Evolutionary conservation across 2,888 invertebrate species (phyloP).

Genomic region (Tenthredo livida): DNA sequence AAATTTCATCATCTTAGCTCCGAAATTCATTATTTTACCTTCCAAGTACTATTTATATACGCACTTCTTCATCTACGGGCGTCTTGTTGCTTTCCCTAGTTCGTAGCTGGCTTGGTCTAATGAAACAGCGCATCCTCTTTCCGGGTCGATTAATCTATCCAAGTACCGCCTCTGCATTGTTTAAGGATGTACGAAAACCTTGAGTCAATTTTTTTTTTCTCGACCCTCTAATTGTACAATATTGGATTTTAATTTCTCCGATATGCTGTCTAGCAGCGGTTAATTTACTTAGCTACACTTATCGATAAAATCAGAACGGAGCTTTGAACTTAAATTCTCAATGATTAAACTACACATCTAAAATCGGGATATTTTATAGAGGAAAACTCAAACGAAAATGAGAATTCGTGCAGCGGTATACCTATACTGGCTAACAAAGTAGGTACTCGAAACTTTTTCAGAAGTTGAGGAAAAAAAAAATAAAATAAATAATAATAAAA

Average conservation of each 20-base stretch:
- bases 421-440: neutral
- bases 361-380: neutral
- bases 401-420: conserved; percentile 11
- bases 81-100: conserved; percentile 35
- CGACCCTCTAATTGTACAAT: neutral
- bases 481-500: too few relatives aligned
- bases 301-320: neutral
- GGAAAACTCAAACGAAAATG: conserved; percentile 9
- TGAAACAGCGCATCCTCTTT: neutral
- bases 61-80: conserved; percentile 22
- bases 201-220: neutral
- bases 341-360: neutral
- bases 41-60: conserved; percentile 18
- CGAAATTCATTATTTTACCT: conserved; percentile 62
- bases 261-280: neutral
- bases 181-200: neutral
- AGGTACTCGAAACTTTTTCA: conserved; percentile 32
- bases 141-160: conserved; percentile 38
- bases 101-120: neutral
- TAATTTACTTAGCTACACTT: neutral
- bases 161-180: conserved; percentile 41
- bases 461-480: neutral
- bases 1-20: conserved; percentile 56
- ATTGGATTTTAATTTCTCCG: neutral
- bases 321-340: neutral